Evolutionary conservation across 2,113 vertebrate genomes (phyloP), one percentile per base, ranked within the genome.

Genomic region (Campylomormyrus numenius): DNA sequence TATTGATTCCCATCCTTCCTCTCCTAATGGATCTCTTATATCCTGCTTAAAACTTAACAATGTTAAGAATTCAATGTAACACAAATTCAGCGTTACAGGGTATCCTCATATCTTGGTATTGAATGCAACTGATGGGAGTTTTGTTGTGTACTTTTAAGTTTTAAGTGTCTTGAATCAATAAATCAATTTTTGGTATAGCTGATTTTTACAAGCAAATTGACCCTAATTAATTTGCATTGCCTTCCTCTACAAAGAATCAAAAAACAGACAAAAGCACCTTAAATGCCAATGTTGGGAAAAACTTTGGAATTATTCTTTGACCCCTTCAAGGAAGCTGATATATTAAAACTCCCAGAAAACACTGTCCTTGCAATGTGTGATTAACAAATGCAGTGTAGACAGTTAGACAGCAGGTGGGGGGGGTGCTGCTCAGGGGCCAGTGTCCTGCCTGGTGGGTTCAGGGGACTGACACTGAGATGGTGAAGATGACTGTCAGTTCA

Each of bases 1-100:
- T 53, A 87, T 74, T 6, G 90, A 90, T 85, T 48, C 52, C 27
- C 62, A 52, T 90, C 90, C 87, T 90, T 80, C 66, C 77, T 88
- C 85, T 39, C 49, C 35, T 56, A 49, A 87, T 87, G 31, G 50
- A 10, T 39, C 50, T 87, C n/a, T 17, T 48, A 13, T 8, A 53
- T 31, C 31, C 24, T 87, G 50, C 50, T 70, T 70, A 70, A 70
- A 27, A 70, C n/a, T 87, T 39, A 50, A n/a, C n/a, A n/a, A 87
- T 27, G 85, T 53, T 70, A 70, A 31, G 5, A 70, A 70, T 70
- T 70, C 27, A 70, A 70, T 11, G 17, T 87, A 50, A 84, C 45
- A 85, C 83, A 85, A 45, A 85, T 85, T 85, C 83, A 48, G 45
- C n/a, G 6, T 86, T 86, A 50, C 48, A 15, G 84, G 24, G 84